Conservation (phyloP, 2,797 vertebrate species). For the Ambastaia sidthimunki region DNA sequence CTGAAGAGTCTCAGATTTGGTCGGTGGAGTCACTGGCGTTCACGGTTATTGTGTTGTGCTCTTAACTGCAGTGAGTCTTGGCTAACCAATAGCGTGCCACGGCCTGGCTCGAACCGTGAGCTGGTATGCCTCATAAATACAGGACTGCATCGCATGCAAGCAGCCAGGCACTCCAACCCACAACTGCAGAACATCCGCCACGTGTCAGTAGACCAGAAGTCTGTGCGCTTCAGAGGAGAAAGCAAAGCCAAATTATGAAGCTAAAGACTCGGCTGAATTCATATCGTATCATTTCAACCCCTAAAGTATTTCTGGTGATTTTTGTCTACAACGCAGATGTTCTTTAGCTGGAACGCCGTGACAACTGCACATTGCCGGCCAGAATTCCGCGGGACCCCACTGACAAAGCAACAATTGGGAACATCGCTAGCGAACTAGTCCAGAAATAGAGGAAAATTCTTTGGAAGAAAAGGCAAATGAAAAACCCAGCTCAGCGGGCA, state of each 20-base stretch:
- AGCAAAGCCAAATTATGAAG: constrained; percentile 43
- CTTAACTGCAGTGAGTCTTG: constrained; percentile 71
- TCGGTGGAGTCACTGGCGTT: constrained; percentile 60
- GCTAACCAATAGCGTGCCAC: constrained; percentile 59
- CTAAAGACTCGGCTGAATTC: constrained; percentile 40
- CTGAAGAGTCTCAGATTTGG: constrained; percentile 40
- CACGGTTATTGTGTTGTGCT: constrained; percentile 66
- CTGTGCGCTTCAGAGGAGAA: constrained; percentile 13
- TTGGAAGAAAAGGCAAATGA: constrained; percentile 37
- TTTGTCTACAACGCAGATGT: constrained; percentile 40
- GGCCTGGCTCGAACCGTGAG: constrained; percentile 68
- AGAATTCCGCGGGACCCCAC: constrained; percentile 27
- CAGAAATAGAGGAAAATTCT: constrained; percentile 33
- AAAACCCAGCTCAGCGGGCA: constrained; percentile 25
- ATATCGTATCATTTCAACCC: constrained; percentile 12
- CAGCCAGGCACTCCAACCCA: constrained; percentile 46
- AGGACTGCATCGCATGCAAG: constrained; percentile 44
- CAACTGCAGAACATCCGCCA: constrained; percentile 57
- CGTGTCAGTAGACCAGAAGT: constrained; percentile 48
- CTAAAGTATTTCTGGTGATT: constrained; percentile 32
- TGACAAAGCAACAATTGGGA: constrained; percentile 36
- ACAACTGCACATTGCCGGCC: constrained; percentile 4
- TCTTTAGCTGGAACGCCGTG: constrained; percentile 33
- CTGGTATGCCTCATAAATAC: constrained; percentile 67
- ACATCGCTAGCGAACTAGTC: constrained; percentile 1